Evolutionary conservation across 1,140 invertebrate genomes (phyloP), one percentile per base, ranked within the genome.

Genomic region (Prorops nasuta): DNA sequence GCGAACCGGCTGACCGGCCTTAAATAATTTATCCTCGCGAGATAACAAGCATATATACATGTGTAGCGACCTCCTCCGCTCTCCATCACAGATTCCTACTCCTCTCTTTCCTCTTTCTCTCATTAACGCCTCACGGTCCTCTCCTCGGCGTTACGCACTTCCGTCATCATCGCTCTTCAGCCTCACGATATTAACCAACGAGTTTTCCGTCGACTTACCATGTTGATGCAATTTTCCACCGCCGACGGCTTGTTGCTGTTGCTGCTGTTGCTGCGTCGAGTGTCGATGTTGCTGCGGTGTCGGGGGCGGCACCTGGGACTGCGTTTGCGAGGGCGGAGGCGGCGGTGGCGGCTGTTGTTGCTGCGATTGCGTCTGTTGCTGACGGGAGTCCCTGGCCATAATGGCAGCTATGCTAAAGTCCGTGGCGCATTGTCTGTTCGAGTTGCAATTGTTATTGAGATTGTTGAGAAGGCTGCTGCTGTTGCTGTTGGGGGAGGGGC

Each of bases 381-480:
- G 75, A 43, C 79, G 77, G 60, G 81, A 81, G 69, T 85, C 83
- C 46, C 88, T 79, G 43, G 89, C 89, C 90, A 95, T 94, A 65
- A 95, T 94, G 36, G 59, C 59, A 24, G 59, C 59, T 49, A 62
- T 62, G 37, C 59, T 62, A 12, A 95, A 95, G 78, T 95, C 91
- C 58, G 91, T 94, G 56, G 90, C 90, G 72, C 84, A 86, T 49
- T 84, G 84, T 58, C 73, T 56, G 28, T 68, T 76, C 8, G 70
- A 77, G 34, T 71, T 74, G 55, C 71, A 74, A 38, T 73, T 76
- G 52, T 76, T 76, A 51, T 75, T 76, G 40, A 69, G 44, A 36
- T 72, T 72, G 52, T 76, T 76, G 19, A 72, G 51, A 19, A 72
- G 59, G 40, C 65, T 71, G 52, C 65, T 71, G 51, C 75, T 28